These are phyloP conservation scores for Strigamia maritima DNA, from an alignment of 2,888 invertebrate genomes.

Conservation along the genomic window DNA sequence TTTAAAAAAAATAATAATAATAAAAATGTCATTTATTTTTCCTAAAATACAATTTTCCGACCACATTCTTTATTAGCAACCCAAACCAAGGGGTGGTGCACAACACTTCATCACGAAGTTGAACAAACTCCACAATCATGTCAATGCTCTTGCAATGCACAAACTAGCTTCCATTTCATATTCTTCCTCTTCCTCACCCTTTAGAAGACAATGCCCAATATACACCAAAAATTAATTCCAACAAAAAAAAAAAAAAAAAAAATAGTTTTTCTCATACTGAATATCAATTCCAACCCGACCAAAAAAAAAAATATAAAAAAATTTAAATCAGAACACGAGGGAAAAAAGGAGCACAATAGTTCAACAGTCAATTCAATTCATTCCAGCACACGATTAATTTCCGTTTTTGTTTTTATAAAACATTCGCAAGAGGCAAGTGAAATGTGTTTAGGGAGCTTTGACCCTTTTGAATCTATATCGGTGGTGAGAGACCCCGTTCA, in stretches of 20 bases:
- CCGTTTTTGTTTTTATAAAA: slow-evolving; percentile 24
- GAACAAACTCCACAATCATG: slow-evolving; percentile 25
- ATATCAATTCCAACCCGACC: not conserved
- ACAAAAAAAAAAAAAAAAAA: slow-evolving; percentile 1
- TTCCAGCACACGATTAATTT: slow-evolving; percentile 9
- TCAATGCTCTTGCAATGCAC: slow-evolving; percentile 26
- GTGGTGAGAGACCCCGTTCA: slow-evolving; percentile 17
- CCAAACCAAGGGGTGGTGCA: slow-evolving; percentile 13
- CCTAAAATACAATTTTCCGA: not conserved
- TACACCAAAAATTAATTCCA: not conserved
- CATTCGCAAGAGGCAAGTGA: not conserved
- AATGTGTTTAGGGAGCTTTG: slow-evolving; percentile 6
- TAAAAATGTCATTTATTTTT: not conserved
- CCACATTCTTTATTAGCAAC: not conserved
- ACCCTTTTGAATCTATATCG: slow-evolving; percentile 21
- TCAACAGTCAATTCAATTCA: slow-evolving; percentile 28
- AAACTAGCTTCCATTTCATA: slow-evolving; percentile 28
- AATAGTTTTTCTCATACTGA: not conserved
- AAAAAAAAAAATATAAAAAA: not conserved
- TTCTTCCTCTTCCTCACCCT: slow-evolving; percentile 28
- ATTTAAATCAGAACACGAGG: not conserved
- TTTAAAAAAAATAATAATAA: not conserved
- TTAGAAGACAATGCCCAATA: not conserved
- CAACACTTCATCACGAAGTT: slow-evolving; percentile 28
- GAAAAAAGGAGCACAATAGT: slow-evolving; percentile 31